These are phyloP conservation scores for Slavum lentiscoides DNA, from an alignment of 2,888 invertebrate species.

Conservation along the genomic window DNA sequence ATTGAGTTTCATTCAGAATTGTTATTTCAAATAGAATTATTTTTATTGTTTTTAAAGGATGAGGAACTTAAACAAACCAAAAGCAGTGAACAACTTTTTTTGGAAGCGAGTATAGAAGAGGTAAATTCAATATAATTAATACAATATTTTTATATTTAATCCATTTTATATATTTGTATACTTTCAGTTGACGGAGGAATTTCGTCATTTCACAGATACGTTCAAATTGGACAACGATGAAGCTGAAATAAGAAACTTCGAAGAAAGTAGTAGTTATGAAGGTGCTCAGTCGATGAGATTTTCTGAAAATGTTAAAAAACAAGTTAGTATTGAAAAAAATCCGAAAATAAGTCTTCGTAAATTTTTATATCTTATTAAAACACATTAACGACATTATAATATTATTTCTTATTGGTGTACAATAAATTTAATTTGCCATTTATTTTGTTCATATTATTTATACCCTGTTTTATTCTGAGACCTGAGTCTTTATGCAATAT, in stretches of 20 bases:
- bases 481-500: too few species aligned
- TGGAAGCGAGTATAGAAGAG: constrained; percentile 26
- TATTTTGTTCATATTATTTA: too few species aligned
- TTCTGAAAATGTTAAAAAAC: constrained; percentile 2
- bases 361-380: too few species aligned
- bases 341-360: too few species aligned
- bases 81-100: constrained; percentile 39
- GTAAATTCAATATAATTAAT: neutral
- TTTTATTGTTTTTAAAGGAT: constrained; percentile 61
- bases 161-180: neutral
- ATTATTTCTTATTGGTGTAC: too few species aligned
- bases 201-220: constrained; percentile 63
- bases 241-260: constrained; percentile 82
- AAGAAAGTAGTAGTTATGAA: constrained; percentile 57
- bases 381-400: too few species aligned
- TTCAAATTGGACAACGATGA: constrained; percentile 89
- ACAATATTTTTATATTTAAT: neutral
- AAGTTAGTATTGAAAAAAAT: constrained; percentile 1
- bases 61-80: constrained; percentile 62
- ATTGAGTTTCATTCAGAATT: too few species aligned
- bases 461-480: too few species aligned
- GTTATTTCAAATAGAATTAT: too few species aligned
- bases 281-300: constrained; percentile 31
- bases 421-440: too few species aligned
- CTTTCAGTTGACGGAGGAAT: constrained; percentile 78